Evolutionary conservation across 92 coral and sea anemone species (phyloP), one percentile per base, ranked within the genome.

Genomic region (Meandrina meandrites): DNA sequence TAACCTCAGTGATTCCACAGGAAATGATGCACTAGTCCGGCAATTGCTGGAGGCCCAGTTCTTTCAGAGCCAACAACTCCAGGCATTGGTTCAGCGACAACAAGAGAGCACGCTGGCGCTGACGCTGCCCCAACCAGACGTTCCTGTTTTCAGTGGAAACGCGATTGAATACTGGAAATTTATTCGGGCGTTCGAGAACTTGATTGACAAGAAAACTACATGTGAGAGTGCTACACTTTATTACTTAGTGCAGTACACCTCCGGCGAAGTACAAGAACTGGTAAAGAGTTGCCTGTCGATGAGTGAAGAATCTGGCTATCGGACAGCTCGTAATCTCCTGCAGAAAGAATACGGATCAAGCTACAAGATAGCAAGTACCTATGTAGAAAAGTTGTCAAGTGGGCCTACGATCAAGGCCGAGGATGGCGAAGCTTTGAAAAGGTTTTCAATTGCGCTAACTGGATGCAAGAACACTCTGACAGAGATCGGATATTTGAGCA

Each of bases 381-480:
- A 90, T 54, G 92, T 85, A n/a, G 75, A 85, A 47, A 79, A 22
- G 82, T 40, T 90, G 15, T 21, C 83, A 18, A 86, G 21, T 17
- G 89, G 89, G 37, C 83, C 86, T 18, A 79, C 42, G 60, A 80
- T 90, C 47, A 90, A 81, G 77, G 35, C 81, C 72, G 90, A 91
- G 79, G 94, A 91, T 81, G 92, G 94, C n/a, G 80, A 47, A 36
- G 88, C 87, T 22, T 84, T 91, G 57, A 78, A 60, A 64, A 75
- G 73, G 70, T 85, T 88, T 85, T 88, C 94, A 8, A 80, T 91
- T 30, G 85, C 87, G 15, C 85, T 89, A 3, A 89, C 92, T 17
- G 87, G 94, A 17, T 88, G 94, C 37, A 86, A 87, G 50, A 91
- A 91, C 76, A 79, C 90, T 24, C 79, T 91, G 8, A 88, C 73